A percentile compares a stretch with the other conserved stretches of the same genome.
phyloP scores from a whole-genome alignment of 2,888 invertebrate species.

The Heliconius sara region DNA sequence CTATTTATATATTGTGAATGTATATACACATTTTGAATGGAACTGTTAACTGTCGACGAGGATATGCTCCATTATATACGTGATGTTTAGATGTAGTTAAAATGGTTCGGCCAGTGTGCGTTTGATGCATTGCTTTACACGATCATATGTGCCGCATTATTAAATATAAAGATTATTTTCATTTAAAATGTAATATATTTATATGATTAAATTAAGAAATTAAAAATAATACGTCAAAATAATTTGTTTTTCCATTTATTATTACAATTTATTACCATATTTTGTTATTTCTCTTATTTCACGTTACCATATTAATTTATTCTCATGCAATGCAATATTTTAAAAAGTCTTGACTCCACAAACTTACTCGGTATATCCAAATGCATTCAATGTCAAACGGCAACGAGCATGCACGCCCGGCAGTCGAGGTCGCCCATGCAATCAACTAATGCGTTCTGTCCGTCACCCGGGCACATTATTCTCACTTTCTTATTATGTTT shows the following conservation, averaged over 20 bases:
- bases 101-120: constrained; percentile 7
- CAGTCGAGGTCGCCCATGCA: constrained; percentile 45
- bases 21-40: neutral
- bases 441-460: constrained; percentile 44
- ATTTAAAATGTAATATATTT: neutral
- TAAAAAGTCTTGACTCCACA: constrained; percentile 7
- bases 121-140: constrained; percentile 3
- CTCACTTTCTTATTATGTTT: constrained; percentile 25
- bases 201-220: neutral
- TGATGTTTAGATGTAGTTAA: constrained; percentile 15
- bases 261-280: too few relatives aligned
- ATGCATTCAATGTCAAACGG: constrained; percentile 22
- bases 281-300: neutral
- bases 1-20: too few relatives aligned
- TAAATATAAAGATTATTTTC: neutral
- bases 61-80: constrained; percentile 15
- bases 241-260: neutral
- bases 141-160: neutral
- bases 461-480: constrained; percentile 28
- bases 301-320: neutral
- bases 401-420: constrained; percentile 26
- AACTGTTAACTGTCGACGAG: constrained; percentile 21
- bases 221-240: neutral
- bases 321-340: neutral
- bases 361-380: constrained; percentile 1